These are phyloP conservation scores for Pteronotus mesoamericanus DNA, from an alignment of 2,797 vertebrate genomes.

Conservation along the genomic window DNA sequence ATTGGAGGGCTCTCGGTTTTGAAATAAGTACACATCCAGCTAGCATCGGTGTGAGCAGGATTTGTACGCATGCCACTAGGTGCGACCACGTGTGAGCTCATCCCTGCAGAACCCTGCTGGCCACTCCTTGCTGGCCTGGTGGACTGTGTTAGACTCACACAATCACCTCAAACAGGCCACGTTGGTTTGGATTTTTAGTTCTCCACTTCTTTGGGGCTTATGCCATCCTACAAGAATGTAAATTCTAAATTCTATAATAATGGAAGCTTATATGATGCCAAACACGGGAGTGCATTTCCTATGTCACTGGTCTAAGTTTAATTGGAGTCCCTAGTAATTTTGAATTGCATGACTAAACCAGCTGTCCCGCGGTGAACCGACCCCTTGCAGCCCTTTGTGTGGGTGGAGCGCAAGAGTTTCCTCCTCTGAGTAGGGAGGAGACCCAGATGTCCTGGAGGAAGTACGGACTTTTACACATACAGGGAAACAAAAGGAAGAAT, in stretches of 20 bases:
- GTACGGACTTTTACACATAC: neutral
- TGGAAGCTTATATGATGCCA: slow-evolving; percentile 35
- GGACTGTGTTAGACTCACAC: neutral
- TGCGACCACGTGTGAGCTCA: neutral
- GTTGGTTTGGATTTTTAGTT: slow-evolving; percentile 30
- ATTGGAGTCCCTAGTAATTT: slow-evolving; percentile 43
- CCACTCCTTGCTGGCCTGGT: neutral
- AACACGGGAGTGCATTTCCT: slow-evolving; percentile 35
- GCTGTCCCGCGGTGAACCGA: slow-evolving; percentile 48
- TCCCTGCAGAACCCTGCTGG: neutral
- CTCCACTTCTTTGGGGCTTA: slow-evolving; percentile 12
- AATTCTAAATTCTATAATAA: slow-evolving; percentile 42
- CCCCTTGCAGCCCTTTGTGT: neutral
- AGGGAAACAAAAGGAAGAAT: slow-evolving; percentile 29
- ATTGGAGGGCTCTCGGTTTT: neutral
- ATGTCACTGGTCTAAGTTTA: slow-evolving; percentile 17
- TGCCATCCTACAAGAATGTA: slow-evolving; percentile 39
- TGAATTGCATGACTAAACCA: slow-evolving; percentile 33
- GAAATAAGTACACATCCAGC: neutral
- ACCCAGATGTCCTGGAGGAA: slow-evolving; percentile 48
- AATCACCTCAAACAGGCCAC: neutral
- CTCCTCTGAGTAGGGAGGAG: neutral
- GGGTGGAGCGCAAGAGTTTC: slow-evolving; percentile 1
- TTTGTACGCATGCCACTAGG: neutral
- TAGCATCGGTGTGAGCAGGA: neutral